Percentiles rank a stretch among this genome's conserved stretches.
These are phyloP conservation scores for Osmerus mordax DNA, from an alignment of 2,113 vertebrate genomes.

Conservation along the genomic window DNA sequence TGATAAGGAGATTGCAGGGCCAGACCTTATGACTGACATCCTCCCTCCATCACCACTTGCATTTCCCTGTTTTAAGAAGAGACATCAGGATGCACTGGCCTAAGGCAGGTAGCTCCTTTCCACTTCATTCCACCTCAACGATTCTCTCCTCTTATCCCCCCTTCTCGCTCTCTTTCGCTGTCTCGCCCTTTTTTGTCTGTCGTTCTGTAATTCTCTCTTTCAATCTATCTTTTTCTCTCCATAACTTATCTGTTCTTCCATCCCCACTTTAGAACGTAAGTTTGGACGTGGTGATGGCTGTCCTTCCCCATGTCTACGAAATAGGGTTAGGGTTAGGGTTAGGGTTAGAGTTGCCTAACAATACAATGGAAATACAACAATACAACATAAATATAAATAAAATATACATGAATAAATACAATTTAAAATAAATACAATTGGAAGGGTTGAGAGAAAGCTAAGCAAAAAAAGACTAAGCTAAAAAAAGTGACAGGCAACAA, in stretches of 20 bases:
- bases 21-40: slow-evolving; percentile 49
- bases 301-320: too few relatives aligned
- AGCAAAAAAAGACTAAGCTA: too few relatives aligned
- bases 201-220: background rate
- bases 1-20: slow-evolving; percentile 60
- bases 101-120: slow-evolving; percentile 44
- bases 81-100: slow-evolving; percentile 58
- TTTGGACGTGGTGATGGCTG: too few relatives aligned
- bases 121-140: slow-evolving; percentile 31
- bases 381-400: too few relatives aligned
- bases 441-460: too few relatives aligned
- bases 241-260: background rate
- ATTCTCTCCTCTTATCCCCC: slow-evolving; percentile 24
- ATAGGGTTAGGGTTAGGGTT: too few relatives aligned
- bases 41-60: slow-evolving; percentile 52
- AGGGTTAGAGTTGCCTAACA: too few relatives aligned
- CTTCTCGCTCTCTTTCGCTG: background rate
- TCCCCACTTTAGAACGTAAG: background rate
- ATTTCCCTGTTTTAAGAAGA: slow-evolving; percentile 57
- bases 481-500: too few relatives aligned
- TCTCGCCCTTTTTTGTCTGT: background rate
- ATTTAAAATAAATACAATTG: too few relatives aligned
- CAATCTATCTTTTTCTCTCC: background rate
- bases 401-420: too few relatives aligned
- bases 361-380: too few relatives aligned